Percentiles rank a stretch among this genome's conserved stretches.
phyloP scores from a whole-genome alignment of 2,113 vertebrate species.

The Campylomormyrus tamandua region DNA sequence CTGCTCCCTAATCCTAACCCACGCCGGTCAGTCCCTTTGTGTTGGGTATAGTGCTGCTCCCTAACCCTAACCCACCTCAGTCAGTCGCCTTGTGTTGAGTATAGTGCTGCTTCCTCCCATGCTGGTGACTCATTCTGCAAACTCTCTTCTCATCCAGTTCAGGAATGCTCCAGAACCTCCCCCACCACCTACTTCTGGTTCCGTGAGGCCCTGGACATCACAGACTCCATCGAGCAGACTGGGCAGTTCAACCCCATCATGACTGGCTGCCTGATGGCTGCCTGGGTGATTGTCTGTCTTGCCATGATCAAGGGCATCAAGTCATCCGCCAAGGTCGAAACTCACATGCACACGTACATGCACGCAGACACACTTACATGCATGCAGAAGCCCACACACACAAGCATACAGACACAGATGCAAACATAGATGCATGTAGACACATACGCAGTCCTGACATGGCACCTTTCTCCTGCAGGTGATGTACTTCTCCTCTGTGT shows the following conservation, averaged over 20 bases:
- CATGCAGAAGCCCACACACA: neutral
- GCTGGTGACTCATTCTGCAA: neutral
- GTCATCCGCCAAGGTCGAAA: constrained; percentile 66
- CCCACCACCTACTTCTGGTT: constrained; percentile 77
- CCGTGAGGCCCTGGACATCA: constrained; percentile 67
- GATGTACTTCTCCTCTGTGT: constrained; percentile 66
- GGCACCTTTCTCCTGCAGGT: constrained; percentile 42
- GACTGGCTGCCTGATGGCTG: constrained; percentile 59
- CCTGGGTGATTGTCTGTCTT: constrained; percentile 63
- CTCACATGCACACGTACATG: neutral
- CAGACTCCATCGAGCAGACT: constrained; percentile 59
- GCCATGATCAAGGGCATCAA: constrained; percentile 74
- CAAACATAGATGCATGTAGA: neutral
- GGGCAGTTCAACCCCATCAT: constrained; percentile 61
- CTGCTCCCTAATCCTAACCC: too few species aligned
- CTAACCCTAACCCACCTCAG: neutral
- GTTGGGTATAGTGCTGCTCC: too few species aligned
- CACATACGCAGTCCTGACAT: neutral
- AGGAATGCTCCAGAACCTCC: constrained; percentile 62
- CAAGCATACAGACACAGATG: neutral
- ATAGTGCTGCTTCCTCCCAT: neutral
- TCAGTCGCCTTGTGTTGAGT: too few species aligned
- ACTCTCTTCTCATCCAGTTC: constrained; percentile 26
- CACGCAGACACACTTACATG: neutral
- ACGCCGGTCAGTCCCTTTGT: too few species aligned